Percentiles rank a stretch among this genome's conserved stretches.
Conservation (phyloP, 2,888 invertebrate genomes). For the Drosophila maculinotata region DNA sequence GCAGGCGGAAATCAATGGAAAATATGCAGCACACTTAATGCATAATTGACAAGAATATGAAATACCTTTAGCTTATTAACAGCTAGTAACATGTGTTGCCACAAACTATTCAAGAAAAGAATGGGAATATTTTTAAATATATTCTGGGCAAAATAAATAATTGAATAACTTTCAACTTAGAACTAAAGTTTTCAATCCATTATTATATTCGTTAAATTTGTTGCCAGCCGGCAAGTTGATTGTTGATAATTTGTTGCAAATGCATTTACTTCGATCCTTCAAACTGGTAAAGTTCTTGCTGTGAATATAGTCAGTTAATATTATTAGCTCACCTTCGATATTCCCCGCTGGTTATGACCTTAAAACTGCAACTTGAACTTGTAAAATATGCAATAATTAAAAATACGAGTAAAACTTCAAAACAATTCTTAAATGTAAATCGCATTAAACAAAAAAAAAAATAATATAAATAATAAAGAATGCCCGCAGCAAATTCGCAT, state of each 20-base stretch:
- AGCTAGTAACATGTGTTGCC: background rate
- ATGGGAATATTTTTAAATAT: conserved; percentile 15
- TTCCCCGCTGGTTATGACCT: conserved; percentile 15
- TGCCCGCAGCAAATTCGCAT: conserved; percentile 32
- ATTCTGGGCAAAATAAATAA: background rate
- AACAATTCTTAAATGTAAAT: conserved; percentile 29
- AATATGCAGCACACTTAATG: conserved; percentile 33
- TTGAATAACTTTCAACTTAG: background rate
- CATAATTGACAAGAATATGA: conserved; percentile 17
- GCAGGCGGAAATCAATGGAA: conserved; percentile 70
- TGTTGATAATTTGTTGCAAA: too few relatives aligned
- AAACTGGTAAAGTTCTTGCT: too few relatives aligned
- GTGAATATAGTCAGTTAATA: background rate
- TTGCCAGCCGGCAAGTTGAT: background rate
- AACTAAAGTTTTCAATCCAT: background rate
- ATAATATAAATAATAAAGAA: too few relatives aligned
- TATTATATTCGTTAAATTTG: background rate
- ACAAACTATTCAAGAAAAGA: background rate
- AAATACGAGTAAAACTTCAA: conserved; percentile 5
- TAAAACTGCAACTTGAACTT: conserved; percentile 41
- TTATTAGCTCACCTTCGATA: conserved; percentile 9
- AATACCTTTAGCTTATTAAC: conserved; percentile 14
- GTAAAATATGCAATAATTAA: conserved; percentile 15
- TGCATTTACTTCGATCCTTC: too few relatives aligned
- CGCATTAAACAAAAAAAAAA: conserved; percentile 14